Evolutionary conservation across 2,888 invertebrate genomes (phyloP).

Genomic region (Chelonus formosanus): DNA sequence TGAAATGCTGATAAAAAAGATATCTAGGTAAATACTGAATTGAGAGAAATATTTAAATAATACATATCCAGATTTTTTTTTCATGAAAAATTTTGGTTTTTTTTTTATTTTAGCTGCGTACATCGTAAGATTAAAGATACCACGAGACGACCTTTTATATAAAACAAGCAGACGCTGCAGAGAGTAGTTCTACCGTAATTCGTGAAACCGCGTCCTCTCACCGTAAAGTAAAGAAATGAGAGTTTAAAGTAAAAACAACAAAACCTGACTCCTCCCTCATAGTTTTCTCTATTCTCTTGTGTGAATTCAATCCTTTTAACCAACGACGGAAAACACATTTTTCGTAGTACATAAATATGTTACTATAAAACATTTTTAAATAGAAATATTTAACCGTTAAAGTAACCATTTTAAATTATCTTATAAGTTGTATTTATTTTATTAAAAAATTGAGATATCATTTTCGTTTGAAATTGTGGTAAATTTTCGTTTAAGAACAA

Average conservation of each 20-base stretch:
- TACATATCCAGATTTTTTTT: background rate
- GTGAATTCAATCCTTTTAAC: constrained; percentile 15
- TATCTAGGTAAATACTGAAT: too few species aligned
- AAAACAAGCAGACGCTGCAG: constrained; percentile 13
- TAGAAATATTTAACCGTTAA: too few species aligned
- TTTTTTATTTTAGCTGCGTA: constrained; percentile 5
- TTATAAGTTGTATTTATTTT: too few species aligned
- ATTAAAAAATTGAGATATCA: too few species aligned
- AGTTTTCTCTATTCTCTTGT: constrained; percentile 1
- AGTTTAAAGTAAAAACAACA: constrained; percentile 23
- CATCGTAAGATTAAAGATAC: constrained; percentile 50
- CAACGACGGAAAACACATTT: too few species aligned
- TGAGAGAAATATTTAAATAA: too few species aligned
- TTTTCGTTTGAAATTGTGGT: too few species aligned
- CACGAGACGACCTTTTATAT: background rate
- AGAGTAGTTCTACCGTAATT: constrained; percentile 21
- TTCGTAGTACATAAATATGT: too few species aligned
- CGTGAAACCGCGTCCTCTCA: constrained; percentile 29
- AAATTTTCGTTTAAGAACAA: too few species aligned
- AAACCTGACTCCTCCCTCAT: background rate
- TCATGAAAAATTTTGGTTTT: background rate
- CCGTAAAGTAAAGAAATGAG: constrained; percentile 27
- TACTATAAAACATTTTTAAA: too few species aligned
- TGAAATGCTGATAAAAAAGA: too few species aligned
- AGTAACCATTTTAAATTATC: background rate